Conservation (phyloP, 2,797 vertebrate genomes). For the Pteropus rufus region DNA sequence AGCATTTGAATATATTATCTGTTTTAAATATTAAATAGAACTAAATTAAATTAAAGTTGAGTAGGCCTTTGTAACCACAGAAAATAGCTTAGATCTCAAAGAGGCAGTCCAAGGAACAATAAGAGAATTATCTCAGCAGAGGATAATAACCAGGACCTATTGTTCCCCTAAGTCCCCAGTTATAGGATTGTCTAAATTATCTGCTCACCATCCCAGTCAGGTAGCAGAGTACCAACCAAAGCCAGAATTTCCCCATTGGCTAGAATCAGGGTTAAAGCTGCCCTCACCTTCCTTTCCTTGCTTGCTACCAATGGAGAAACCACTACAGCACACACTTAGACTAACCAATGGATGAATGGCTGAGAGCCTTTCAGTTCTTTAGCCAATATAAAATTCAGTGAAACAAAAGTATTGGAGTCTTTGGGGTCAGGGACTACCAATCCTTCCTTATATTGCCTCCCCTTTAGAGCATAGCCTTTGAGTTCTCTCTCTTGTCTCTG, state of each 20-base stretch:
- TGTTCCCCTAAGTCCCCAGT: not conserved
- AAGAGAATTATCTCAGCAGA: constrained; percentile 15
- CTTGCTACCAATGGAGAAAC: not conserved
- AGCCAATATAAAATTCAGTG: not conserved
- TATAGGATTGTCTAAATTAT: not conserved
- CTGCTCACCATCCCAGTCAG: not conserved
- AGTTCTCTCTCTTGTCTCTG: not conserved
- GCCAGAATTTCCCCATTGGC: not conserved
- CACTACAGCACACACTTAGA: not conserved
- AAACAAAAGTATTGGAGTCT: not conserved
- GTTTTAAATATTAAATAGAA: constrained; percentile 7
- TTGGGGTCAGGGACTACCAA: not conserved
- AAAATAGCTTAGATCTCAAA: constrained; percentile 21
- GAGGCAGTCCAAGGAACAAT: not conserved
- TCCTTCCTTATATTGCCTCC: not conserved
- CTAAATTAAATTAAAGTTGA: not conserved
- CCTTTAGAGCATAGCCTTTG: not conserved
- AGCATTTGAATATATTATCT: not conserved
- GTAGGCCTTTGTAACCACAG: not conserved
- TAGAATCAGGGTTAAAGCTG: not conserved
- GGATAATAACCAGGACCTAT: not conserved
- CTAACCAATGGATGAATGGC: not conserved
- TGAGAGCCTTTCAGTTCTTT: not conserved
- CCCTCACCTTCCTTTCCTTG: not conserved
- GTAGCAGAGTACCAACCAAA: not conserved